Conservation (phyloP, 2,888 invertebrate species). For the Endotricha flammealis region DNA sequence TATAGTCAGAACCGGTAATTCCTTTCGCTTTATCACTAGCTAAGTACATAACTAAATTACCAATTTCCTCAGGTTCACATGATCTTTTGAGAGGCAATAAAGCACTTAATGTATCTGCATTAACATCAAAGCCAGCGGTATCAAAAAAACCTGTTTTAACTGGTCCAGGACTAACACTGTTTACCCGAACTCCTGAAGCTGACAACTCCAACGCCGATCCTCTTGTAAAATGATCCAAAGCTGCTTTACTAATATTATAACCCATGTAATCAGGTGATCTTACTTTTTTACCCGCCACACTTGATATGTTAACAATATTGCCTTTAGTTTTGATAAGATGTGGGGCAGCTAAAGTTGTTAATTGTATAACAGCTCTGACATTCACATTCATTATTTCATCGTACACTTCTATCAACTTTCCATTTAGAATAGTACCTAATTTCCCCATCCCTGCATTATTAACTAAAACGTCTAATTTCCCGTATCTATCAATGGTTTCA, state of each 20-base stretch:
- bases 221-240: conserved; percentile 32
- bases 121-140: conserved; percentile 13
- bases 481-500: conserved; percentile 28
- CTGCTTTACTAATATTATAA: conserved; percentile 33
- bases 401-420: conserved; percentile 21
- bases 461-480: conserved; percentile 34
- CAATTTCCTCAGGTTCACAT: conserved; percentile 25
- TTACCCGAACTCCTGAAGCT: conserved; percentile 83
- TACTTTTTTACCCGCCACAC: conserved; percentile 60
- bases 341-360: no score
- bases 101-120: conserved; percentile 2
- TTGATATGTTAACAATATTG: no score
- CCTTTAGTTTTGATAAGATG: no score
- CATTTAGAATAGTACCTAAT: conserved; percentile 16
- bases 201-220: conserved; percentile 80
- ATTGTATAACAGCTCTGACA: conserved; percentile 23
- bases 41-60: conserved; percentile 29
- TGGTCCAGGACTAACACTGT: conserved; percentile 32
- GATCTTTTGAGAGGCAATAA: conserved; percentile 19
- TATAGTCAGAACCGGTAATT: conserved; percentile 31
- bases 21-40: conserved; percentile 34
- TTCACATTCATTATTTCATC: conserved; percentile 31
- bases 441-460: conserved; percentile 35
- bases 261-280: conserved; percentile 68
- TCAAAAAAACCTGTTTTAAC: conserved; percentile 66